phyloP scores from a whole-genome alignment of 2,113 vertebrate species.

The Empidonax traillii region DNA sequence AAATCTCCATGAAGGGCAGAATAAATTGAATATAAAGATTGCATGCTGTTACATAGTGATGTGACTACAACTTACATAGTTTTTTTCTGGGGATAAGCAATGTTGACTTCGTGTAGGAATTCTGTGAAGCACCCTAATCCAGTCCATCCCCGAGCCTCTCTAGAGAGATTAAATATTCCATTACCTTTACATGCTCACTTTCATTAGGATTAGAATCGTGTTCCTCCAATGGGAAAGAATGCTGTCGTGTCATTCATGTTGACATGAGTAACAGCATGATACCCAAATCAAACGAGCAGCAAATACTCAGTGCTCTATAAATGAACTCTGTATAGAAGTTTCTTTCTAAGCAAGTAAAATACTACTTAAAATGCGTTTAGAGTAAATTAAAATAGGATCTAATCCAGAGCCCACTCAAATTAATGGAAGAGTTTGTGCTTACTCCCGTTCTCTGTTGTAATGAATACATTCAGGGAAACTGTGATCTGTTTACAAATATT shows the following conservation, averaged over 20 bases:
- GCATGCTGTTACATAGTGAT: neutral
- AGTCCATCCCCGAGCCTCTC: neutral
- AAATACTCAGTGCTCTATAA: neutral
- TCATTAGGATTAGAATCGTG: rapidly evolving
- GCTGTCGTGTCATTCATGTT: neutral
- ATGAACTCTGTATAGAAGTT: neutral
- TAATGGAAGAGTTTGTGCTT: neutral
- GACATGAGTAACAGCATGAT: neutral
- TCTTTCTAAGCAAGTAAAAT: neutral
- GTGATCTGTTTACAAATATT: neutral
- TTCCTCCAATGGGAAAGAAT: neutral
- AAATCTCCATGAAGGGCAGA: neutral
- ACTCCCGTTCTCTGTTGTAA: neutral
- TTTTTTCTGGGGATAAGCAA: neutral
- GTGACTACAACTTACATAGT: neutral
- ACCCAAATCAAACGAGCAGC: neutral
- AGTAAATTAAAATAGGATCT: slow-evolving; percentile 5
- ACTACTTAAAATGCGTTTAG: slow-evolving; percentile 18
- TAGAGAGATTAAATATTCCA: neutral
- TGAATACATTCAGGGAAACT: neutral
- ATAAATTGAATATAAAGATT: neutral
- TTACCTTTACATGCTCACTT: neutral
- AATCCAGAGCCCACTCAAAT: neutral
- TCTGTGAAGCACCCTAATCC: neutral
- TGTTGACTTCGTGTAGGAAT: neutral